These are phyloP conservation scores for Falco biarmicus DNA, from an alignment of 2,797 vertebrate genomes.

Conservation along the genomic window DNA sequence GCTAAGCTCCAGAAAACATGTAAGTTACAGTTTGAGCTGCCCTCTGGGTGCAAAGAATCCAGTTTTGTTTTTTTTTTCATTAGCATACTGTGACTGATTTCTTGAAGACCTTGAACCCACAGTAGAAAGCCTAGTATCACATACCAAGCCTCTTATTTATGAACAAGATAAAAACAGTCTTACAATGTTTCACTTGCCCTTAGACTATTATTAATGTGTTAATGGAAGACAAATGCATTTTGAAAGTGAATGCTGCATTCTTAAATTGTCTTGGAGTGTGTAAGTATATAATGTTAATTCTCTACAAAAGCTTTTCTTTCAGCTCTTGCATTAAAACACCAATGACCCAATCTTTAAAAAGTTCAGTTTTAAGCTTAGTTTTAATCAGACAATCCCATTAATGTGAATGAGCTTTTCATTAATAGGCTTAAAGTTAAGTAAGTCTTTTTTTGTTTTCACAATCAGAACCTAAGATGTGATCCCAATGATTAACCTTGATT, in stretches of 20 bases:
- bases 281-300: neutral
- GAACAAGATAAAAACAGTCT: neutral
- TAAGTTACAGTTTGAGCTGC: neutral
- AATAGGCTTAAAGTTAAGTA: constrained; percentile 48
- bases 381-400: constrained; percentile 30
- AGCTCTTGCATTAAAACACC: neutral
- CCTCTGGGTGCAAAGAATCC: neutral
- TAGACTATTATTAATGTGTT: neutral
- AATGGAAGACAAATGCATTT: neutral
- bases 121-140: neutral
- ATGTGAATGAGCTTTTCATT: constrained; percentile 45
- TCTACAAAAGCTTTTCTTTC: neutral
- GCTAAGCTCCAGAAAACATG: neutral
- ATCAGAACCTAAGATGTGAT: neutral
- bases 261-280: neutral
- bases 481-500: constrained; percentile 46
- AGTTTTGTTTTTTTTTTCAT: neutral
- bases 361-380: neutral
- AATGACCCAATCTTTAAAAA: neutral
- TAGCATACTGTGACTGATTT: neutral
- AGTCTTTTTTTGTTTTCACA: constrained; percentile 20
- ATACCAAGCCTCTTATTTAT: neutral
- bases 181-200: neutral
- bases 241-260: neutral
- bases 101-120: neutral